Evolutionary conservation across 2,113 vertebrate genomes (phyloP), one percentile per base, ranked within the genome.

Genomic region (Elephantulus edwardii): DNA sequence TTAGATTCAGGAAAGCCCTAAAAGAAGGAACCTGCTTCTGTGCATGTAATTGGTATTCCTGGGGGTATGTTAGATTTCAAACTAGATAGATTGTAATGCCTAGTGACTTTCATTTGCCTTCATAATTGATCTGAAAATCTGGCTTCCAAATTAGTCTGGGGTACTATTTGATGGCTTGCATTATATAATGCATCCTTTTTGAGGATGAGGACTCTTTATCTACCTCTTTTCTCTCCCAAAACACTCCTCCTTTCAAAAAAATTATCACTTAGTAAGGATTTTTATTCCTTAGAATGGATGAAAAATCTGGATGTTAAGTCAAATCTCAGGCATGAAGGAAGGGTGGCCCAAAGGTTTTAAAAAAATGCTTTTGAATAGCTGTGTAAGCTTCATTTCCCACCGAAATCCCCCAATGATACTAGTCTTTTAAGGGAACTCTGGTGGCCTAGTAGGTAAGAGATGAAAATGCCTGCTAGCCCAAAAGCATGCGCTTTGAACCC

Each of bases 1-100:
- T 92, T 58, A 75, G 52, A 8, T 83, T 90, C 86, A 88, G 22
- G 46, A 94, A 44, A 75, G 88, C 20, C 70, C 42, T 93, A 64
- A 87, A 84, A 87, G 46, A 78, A 44, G 11, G 17, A 68, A 48
- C 76, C 19, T 89, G 35, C 74, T 82, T 94, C n/a, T 38, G 48
- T 33, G 22, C 35, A n/a, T 82, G 20, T 50, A 76, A 24, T n/a
- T 86, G 58, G 3, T 66, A 77, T 76, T 84, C 86, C 12, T 66
- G 70, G 40, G 54, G 72, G 8, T 72, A 72, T 30, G n/a, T n/a
- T n/a, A n/a, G n/a, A n/a, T n/a, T n/a, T 91, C 33, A 80, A 75
- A 44, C n/a, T 74, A 72, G 30, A 60, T 30, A 64, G 24, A 66
- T 79, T 48, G 3, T 50, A 74, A 72, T 68, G 22, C 38, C 52